Base-by-base conservation (phyloP, 37 sponge, comb jelly and placozoan genomes). In the Theonella swinhoei region DNA sequence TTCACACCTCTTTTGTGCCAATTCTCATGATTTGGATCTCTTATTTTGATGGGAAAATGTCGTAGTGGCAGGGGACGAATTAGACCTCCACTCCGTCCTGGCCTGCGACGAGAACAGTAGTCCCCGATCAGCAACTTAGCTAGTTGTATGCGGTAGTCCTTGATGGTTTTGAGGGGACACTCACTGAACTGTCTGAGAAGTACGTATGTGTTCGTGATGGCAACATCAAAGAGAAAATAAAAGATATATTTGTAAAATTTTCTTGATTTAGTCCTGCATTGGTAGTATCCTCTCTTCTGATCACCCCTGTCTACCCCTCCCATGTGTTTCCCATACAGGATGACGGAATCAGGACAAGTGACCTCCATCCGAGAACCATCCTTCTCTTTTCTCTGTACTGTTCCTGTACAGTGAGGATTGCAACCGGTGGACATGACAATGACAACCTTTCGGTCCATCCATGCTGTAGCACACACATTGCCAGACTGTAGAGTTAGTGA, bases 361-460 rank as follows among this genome's bases (percentile, higher is more conserved):
- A 82, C 62, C 42, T 82, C 74, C 14, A 72, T 39, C 8, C 64
- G 28, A 38, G 63, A 37, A n/a, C 83, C 83, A 82, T 72, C 63
- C 39, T 75, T 74, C 40, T 74, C 39, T 75, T 39, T 73, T 26
- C 74, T 42, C 23, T 24, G 25, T 11, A 82, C 64, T 31, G 58
- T 54, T 34, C 68, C 68, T 33, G 23, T 32, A 3, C n/a, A 41
- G 14, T 20, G 23, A 4, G 74, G 83, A 9, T 82, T 37, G 24
- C 23, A 39, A 74, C 34, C 43, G 22, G 85, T 83, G 5, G 70
- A 77, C 74, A 76, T 67, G 26, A 77, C 77, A 42, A 62, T 67
- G n/a, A 84, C 85, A 22, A 32, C 20, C 64, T 84, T 84, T 30
- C 35, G 36, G 70, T 84, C 85, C 64, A 64, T 34, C 85, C 85